Base-by-base conservation (phyloP, 2,888 invertebrate genomes). In the Hybos culiciformis region DNA sequence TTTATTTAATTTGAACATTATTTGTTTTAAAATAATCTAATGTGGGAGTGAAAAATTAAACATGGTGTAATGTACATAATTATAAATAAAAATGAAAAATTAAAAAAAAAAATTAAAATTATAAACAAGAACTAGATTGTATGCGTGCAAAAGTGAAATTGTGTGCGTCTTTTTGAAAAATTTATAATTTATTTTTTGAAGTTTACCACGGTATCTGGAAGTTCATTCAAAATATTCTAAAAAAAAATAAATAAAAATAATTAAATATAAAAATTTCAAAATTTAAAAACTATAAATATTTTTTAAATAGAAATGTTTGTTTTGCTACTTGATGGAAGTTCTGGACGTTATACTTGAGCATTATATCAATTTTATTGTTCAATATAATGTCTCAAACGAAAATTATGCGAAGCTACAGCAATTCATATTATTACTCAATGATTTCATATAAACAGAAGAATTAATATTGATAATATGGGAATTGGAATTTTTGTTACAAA, bases 191-290 rank as follows among this genome's bases (percentile, higher is more conserved):
- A 60, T 51, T 65, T 63, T 50, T 59, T 67, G 48, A 61, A 64
- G 51, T 57, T 63, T 48, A 62, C 57, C 53, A 66, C 51, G 52
- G 67, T 65, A 42, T 68, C 67, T 33, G 66, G 61, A 44, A 68
- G 63, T 56, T 67, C 67, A 46, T 68, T 67, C 42, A 67, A 56
- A 46, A 65, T 63, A 47, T 67, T 67, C 68, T 68, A 54, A 14
- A 62, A 63, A 47, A n/a, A 36, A 48, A 49, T 31, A 46, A 43
- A 23, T 43, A 15, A 40, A 31, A 21, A 36, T 26, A 15, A 33
- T 38, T 21, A 38, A 36, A 34, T 15, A 41, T 37, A 31, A 17
- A 14, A 23, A 31, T 18, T 23, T 24, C 34, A 21, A 5, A 23
- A 7, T 23, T 23, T 23, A 9, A 23, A 23, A 23, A 23, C 9